Conservation (phyloP, 2,113 vertebrate species). For the Alligator sinensis region DNA sequence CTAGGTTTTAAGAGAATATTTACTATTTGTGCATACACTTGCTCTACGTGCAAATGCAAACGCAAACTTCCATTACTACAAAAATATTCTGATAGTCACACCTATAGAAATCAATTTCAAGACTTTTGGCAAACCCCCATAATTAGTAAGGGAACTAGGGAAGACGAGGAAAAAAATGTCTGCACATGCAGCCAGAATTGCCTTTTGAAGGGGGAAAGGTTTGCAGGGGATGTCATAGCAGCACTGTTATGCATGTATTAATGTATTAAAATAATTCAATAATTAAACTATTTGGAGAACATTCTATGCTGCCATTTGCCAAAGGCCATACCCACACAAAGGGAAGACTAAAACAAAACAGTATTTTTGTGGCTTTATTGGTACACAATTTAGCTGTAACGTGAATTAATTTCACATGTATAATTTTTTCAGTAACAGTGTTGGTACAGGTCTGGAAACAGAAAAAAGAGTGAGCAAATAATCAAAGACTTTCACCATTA, state of each 20-base stretch:
- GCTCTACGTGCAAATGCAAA: fast-evolving
- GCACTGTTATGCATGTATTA: too few species aligned
- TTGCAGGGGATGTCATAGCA: too few species aligned
- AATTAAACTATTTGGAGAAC: neutral
- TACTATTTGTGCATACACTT: neutral
- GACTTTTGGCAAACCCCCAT: neutral
- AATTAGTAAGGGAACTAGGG: fast-evolving
- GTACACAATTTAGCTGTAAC: neutral
- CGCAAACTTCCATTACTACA: neutral
- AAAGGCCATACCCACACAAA: neutral
- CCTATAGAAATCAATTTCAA: neutral
- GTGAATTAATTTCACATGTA: fast-evolving
- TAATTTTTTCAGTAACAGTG: neutral
- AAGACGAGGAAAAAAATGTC: neutral
- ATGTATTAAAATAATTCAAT: neutral
- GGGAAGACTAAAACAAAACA: neutral
- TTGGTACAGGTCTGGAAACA: neutral
- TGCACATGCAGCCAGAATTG: too few species aligned
- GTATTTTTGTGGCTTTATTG: neutral
- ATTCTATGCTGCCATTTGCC: neutral
- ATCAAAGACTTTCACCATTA: neutral
- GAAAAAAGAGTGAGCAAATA: neutral
- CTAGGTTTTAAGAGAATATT: neutral
- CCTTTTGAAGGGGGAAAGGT: too few species aligned
- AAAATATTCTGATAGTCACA: neutral